Percentiles rank a stretch among this genome's conserved stretches.
Conservation (phyloP, 2,888 invertebrate genomes). For the Parelbella ahira region DNA sequence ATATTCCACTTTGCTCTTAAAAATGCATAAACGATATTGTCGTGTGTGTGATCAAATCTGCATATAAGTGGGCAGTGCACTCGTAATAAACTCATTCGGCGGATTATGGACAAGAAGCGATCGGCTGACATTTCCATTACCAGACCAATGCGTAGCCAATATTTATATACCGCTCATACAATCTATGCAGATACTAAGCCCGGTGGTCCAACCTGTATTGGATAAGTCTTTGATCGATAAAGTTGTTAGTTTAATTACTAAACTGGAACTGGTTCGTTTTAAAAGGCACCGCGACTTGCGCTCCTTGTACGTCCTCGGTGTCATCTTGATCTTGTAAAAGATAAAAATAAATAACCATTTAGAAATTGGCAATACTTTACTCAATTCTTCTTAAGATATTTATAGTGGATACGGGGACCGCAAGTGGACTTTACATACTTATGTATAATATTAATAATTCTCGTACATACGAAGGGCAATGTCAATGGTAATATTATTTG, state of each 20-base stretch:
- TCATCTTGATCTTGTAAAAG: slow-evolving; percentile 25
- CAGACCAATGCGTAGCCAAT: slow-evolving; percentile 52
- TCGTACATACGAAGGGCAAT: no score
- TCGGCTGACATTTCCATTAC: slow-evolving; percentile 72
- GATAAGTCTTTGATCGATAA: slow-evolving; percentile 72
- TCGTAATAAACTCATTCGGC: slow-evolving; percentile 68
- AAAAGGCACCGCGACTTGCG: slow-evolving; percentile 59
- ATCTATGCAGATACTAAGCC: slow-evolving; percentile 53
- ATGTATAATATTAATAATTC: no score
- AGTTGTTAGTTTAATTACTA: slow-evolving; percentile 77
- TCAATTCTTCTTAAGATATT: slow-evolving; percentile 10
- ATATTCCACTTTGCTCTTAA: slow-evolving; percentile 13
- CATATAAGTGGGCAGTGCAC: slow-evolving; percentile 51
- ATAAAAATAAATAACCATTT: slow-evolving; percentile 16
- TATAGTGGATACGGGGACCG: background rate
- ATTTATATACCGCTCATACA: slow-evolving; percentile 52
- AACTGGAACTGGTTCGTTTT: slow-evolving; percentile 59
- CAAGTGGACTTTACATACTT: no score
- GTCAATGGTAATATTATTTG: slow-evolving; percentile 1
- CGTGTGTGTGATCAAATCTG: slow-evolving; percentile 39
- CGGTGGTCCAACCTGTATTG: slow-evolving; percentile 65
- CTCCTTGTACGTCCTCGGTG: slow-evolving; percentile 42
- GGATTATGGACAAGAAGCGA: slow-evolving; percentile 64
- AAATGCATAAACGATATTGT: slow-evolving; percentile 18
- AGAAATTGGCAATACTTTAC: slow-evolving; percentile 5